Evolutionary conservation across 1,140 invertebrate species (phyloP), one percentile per base, ranked within the genome.

Genomic region (Polypedilum pembai): DNA sequence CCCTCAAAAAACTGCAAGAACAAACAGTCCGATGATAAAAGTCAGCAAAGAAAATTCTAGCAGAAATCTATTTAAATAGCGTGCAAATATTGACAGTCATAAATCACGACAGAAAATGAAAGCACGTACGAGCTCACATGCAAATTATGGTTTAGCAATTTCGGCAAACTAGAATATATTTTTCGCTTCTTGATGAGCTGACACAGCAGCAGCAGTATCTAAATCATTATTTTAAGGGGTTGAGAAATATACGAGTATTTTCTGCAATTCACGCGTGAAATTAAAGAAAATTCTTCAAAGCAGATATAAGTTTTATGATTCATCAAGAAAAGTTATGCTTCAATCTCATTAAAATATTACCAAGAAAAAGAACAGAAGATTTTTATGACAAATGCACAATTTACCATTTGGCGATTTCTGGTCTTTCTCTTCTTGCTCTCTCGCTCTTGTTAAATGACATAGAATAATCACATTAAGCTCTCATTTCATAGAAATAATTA

Each of bases 391-490:
- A 33, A 33, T 33, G 24, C 24, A 33, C 24, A 33, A 33, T 33
- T 33, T 33, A 33, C 24, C 24, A 33, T 33, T 33, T 33, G 24
- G 24, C 24, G 24, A 33, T 33, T 33, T 33, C 24, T 33, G 24
- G 24, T 5, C 24, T 33, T 33, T 33, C 24, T 33, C 24, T 33
- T 33, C 5, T 33, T 33, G 1, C 5, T 3, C 24, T 33, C 24
- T 3, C 2, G 15, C n/a, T 12, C n/a, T 4, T 56, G 45, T n/a
- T 56, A 56, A 56, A 56, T 56, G 45, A 56, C 45, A 56, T 56
- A 56, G 45, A 56, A 56, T 56, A 56, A 56, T 56, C 45, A 56
- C 45, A 56, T 56, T 56, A 56, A 56, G 45, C 45, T 56, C n/a
- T 56, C 45, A 56, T 56, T 33, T 33, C 24, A 33, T 33, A 33